Percentiles rank a stretch among this genome's conserved stretches.
These are phyloP conservation scores for Crotalus horridus DNA, from an alignment of 2,113 vertebrate genomes.

Conservation along the genomic window DNA sequence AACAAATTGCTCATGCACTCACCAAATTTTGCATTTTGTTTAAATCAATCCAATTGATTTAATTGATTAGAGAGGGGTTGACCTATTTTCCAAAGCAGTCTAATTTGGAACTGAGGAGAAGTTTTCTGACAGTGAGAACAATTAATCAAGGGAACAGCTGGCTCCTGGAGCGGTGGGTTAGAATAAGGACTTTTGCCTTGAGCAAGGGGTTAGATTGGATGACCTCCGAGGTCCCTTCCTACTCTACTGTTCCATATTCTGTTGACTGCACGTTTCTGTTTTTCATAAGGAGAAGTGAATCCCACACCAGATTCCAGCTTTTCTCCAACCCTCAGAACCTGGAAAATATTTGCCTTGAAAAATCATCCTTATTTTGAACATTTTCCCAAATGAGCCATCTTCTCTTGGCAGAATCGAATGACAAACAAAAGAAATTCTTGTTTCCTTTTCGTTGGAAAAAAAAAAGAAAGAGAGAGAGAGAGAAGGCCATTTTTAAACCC, in stretches of 20 bases:
- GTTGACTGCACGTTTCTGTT: slow-evolving; percentile 20
- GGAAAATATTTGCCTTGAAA: slow-evolving; percentile 27
- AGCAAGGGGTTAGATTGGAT: too few species aligned
- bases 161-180: neutral
- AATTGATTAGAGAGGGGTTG: neutral
- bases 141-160: neutral
- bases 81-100: neutral
- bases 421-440: slow-evolving; percentile 28
- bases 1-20: neutral
- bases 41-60: neutral
- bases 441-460: neutral
- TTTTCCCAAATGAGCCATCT: slow-evolving; percentile 34
- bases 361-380: neutral
- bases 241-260: neutral
- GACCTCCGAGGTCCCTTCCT: too few species aligned
- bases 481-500: neutral
- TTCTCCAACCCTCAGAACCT: slow-evolving; percentile 28
- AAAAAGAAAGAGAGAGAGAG: neutral
- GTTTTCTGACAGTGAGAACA: neutral
- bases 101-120: neutral
- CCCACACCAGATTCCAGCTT: neutral
- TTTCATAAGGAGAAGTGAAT: slow-evolving; percentile 7
- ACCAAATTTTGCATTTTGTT: neutral
- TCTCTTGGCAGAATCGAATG: neutral
- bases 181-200: neutral